These are phyloP conservation scores for Grammomys surdaster DNA, from an alignment of 2,113 vertebrate species.

Conservation along the genomic window DNA sequence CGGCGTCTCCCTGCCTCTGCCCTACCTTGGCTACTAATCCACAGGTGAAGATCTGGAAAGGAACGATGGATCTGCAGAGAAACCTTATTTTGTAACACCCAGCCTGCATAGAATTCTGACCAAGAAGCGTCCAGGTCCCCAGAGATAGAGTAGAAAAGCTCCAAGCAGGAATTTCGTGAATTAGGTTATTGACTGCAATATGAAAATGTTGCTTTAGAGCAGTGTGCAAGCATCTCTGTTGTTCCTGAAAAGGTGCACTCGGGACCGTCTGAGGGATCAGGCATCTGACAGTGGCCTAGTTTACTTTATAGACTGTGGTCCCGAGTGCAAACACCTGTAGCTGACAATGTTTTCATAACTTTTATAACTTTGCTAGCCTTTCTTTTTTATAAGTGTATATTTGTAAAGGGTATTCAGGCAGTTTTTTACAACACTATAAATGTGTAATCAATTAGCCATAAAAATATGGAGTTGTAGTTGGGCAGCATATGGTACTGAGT, in stretches of 20 bases:
- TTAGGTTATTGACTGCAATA: constrained; percentile 76
- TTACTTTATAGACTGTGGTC: constrained; percentile 83
- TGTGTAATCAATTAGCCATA: constrained; percentile 87
- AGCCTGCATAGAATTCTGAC: constrained; percentile 94
- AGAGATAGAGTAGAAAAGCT: constrained; percentile 81
- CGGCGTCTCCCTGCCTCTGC: constrained; percentile 66
- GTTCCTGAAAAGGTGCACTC: constrained; percentile 59
- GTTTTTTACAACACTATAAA: constrained; percentile 87
- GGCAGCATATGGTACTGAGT: constrained; percentile 85
- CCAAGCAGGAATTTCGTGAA: constrained; percentile 78
- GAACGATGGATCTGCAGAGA: constrained; percentile 95
- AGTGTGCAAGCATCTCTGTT: constrained; percentile 80
- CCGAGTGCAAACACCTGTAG: constrained; percentile 81
- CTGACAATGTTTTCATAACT: constrained; percentile 85
- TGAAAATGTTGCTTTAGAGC: constrained; percentile 83
- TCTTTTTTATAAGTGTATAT: constrained; percentile 88
- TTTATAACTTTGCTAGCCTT: constrained; percentile 88
- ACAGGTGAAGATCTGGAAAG: constrained; percentile 98
- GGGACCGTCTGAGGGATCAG: constrained; percentile 55
- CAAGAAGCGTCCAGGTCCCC: constrained; percentile 91
- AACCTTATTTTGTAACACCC: constrained; percentile 96
- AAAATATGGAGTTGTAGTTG: constrained; percentile 82
- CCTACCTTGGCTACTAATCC: constrained; percentile 76
- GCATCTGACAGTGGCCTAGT: constrained; percentile 72
- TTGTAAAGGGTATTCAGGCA: constrained; percentile 89